These are phyloP conservation scores for Cyclopterus lumpus DNA, from an alignment of 2,797 vertebrate species.

Conservation along the genomic window DNA sequence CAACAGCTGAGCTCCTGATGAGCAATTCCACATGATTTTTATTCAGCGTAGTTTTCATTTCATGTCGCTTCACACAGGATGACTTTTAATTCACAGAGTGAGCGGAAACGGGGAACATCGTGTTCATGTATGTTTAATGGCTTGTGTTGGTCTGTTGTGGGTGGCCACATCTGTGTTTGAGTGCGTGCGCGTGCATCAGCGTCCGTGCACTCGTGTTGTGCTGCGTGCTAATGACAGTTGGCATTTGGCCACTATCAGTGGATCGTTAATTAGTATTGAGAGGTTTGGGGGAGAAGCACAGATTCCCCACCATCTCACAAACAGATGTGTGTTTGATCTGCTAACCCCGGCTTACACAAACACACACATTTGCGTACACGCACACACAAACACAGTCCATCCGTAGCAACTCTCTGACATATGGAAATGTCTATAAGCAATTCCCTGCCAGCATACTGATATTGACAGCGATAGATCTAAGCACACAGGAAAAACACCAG, in stretches of 20 bases:
- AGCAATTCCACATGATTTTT: slow-evolving; percentile 10
- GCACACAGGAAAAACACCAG: slow-evolving; percentile 31
- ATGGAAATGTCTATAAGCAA: slow-evolving; percentile 61
- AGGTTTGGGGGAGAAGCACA: slow-evolving; percentile 80
- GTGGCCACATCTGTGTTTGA: slow-evolving; percentile 66
- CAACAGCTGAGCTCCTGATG: slow-evolving; percentile 21
- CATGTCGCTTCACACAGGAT: slow-evolving; percentile 11
- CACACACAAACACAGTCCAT: slow-evolving; percentile 29
- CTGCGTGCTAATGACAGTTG: slow-evolving; percentile 78
- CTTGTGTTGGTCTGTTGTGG: slow-evolving; percentile 46
- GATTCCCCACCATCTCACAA: slow-evolving; percentile 75
- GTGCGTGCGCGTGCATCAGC: slow-evolving; percentile 49
- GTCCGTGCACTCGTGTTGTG: slow-evolving; percentile 70
- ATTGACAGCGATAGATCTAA: slow-evolving; percentile 52
- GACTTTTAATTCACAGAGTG: not conserved
- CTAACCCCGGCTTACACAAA: slow-evolving; percentile 44
- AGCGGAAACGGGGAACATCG: slow-evolving; percentile 22
- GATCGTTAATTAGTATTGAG: slow-evolving; percentile 87
- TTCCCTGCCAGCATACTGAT: slow-evolving; percentile 43
- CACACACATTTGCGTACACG: slow-evolving; percentile 29
- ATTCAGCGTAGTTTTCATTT: not conserved
- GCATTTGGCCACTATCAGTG: slow-evolving; percentile 79
- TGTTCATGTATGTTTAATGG: slow-evolving; percentile 56
- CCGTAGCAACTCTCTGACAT: slow-evolving; percentile 58
- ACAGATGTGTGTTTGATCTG: slow-evolving; percentile 86